Conservation (phyloP, 2,113 vertebrate species). For the Campylomormyrus numenius region DNA sequence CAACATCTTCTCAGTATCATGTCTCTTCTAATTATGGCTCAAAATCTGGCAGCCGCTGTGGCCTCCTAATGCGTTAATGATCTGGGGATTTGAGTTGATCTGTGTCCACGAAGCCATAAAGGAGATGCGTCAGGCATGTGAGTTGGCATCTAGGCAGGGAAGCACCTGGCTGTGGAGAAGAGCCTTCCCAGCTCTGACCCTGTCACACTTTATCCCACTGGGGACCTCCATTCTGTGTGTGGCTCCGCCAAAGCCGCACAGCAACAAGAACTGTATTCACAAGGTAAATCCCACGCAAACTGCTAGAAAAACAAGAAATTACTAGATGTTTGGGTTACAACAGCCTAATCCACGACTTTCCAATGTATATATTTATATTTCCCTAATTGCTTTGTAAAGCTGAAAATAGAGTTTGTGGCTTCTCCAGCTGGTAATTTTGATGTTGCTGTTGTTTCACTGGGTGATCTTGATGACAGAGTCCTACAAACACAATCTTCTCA, state of each 20-base stretch:
- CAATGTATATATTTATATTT: neutral
- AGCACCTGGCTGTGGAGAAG: conserved; percentile 49
- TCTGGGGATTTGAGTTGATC: neutral
- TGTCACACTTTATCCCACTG: conserved; percentile 23
- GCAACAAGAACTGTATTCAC: neutral
- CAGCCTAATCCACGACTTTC: neutral
- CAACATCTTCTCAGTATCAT: neutral
- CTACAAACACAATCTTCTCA: neutral
- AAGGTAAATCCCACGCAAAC: neutral
- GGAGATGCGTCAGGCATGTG: conserved; percentile 25
- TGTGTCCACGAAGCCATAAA: neutral
- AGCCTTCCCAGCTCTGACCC: conserved; percentile 10
- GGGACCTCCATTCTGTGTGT: conserved; percentile 31
- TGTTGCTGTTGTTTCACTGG: neutral
- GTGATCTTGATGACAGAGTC: neutral
- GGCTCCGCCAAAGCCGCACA: neutral
- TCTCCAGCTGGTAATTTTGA: neutral
- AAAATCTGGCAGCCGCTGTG: neutral
- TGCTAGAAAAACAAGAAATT: neutral
- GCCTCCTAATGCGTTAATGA: neutral
- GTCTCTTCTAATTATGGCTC: neutral
- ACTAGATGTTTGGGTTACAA: neutral
- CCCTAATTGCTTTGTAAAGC: neutral
- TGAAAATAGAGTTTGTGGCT: neutral
- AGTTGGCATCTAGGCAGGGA: conserved; percentile 39